phyloP scores from a whole-genome alignment of 2,888 invertebrate species.

The Drosophila melanosoma region DNA sequence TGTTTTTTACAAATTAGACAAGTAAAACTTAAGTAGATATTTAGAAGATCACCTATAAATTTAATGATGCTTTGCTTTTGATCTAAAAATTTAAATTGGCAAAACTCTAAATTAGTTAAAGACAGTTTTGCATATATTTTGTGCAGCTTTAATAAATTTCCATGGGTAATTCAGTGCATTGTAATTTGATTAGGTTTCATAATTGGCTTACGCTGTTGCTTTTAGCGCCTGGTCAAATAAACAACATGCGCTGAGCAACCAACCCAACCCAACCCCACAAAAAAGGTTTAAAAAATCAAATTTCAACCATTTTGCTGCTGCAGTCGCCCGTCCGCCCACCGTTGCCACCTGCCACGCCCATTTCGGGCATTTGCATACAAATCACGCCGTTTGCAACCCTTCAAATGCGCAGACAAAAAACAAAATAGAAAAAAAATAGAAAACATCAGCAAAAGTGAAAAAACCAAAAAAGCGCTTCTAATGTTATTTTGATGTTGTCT shows the following conservation, averaged over 20 bases:
- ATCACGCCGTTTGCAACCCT: slow-evolving; percentile 69
- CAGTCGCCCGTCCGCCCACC: neutral
- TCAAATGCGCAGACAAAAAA: slow-evolving; percentile 59
- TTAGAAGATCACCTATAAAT: neutral
- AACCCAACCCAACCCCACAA: neutral
- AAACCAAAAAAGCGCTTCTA: slow-evolving; percentile 61
- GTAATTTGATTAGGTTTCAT: slow-evolving; percentile 67
- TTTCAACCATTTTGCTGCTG: slow-evolving; percentile 47
- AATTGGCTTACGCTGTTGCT: slow-evolving; percentile 65
- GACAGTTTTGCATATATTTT: neutral
- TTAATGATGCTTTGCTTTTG: neutral
- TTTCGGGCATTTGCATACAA: slow-evolving; percentile 69
- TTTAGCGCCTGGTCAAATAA: slow-evolving; percentile 46
- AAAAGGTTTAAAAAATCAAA: slow-evolving; percentile 56
- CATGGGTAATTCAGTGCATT: slow-evolving; percentile 3
- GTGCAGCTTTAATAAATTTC: slow-evolving; percentile 6
- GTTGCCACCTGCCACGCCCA: slow-evolving; percentile 6
- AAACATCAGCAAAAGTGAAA: slow-evolving; percentile 24
- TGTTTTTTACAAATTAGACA: no score
- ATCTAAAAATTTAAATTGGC: neutral
- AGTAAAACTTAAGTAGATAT: no score
- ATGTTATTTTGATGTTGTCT: slow-evolving; percentile 79
- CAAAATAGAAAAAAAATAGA: neutral
- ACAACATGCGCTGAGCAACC: neutral
- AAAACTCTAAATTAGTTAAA: neutral